Evolutionary conservation across 2,888 invertebrate genomes (phyloP), one percentile per base, ranked within the genome.

Genomic region (Amphipyra tragopoginis): DNA sequence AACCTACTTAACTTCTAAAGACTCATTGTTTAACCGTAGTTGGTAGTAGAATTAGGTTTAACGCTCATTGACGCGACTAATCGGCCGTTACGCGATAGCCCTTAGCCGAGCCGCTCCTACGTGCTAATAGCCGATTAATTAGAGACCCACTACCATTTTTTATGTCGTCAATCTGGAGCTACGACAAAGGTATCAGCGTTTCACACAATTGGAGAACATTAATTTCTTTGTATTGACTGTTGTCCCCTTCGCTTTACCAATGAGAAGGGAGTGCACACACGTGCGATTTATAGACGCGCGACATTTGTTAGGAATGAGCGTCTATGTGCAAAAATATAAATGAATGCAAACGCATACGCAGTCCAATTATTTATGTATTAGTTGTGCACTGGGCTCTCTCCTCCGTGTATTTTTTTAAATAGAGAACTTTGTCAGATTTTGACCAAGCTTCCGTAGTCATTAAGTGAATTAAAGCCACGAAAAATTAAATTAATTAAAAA

Each of bases 121-220:
- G 71, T 71, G 66, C 44, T 71, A 75, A 71, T 67, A 40, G 56
- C 38, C 54, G 56, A 63, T 75, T 75, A 74, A 66, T 66, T 75
- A 75, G 47, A 49, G 55, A 58, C 51, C 56, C 45, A 11, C 53
- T 10, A 36, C 63, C 58, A 74, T 71, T 69, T 77, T 65, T 77
- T 69, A 73, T 44, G 49, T 43, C 62, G 69, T 61, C 69, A 65
- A 54, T 62, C 56, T 62, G 45, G 47, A 49, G 15, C 54, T 36
- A 43, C 5, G 62, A 71, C 69, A 56, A 50, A 43, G 58, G 42
- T 40, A 68, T 64, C 57, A 39, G 44, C 29, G 50, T 29, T 59
- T 45, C 21, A 29, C 59, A 63, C 53, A 54, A 63, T 59, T 33
- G 39, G 10, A 52, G 53, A 36, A 49, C 69, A 60, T 57, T 76